Evolutionary conservation across 2,888 invertebrate genomes (phyloP).

Genomic region (Dorcus parallelipipedus): DNA sequence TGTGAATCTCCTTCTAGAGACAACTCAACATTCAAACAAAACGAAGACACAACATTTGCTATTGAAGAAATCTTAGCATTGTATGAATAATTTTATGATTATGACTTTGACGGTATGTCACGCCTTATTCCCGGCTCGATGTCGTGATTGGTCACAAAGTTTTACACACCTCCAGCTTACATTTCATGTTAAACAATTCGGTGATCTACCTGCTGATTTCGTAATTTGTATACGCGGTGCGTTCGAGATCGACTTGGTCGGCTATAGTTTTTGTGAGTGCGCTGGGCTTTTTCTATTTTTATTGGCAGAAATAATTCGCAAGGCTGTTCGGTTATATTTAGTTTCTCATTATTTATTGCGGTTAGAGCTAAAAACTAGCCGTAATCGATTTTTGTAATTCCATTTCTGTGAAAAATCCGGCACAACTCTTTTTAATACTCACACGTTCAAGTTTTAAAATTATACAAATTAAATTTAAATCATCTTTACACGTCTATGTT

Average conservation of each 20-base stretch:
- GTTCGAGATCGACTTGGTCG: slow-evolving; percentile 18
- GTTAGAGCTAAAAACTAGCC: slow-evolving; percentile 14
- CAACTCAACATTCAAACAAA: too few relatives aligned
- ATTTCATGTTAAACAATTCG: slow-evolving; percentile 30
- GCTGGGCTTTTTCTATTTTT: slow-evolving; percentile 25
- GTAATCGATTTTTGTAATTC: background rate
- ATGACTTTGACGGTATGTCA: slow-evolving; percentile 29
- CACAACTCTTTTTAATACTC: background rate
- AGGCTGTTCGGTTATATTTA: slow-evolving; percentile 30
- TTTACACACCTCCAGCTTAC: slow-evolving; percentile 35
- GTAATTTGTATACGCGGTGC: slow-evolving; percentile 2
- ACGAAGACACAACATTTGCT: background rate
- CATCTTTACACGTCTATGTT: too few relatives aligned
- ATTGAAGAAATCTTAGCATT: slow-evolving; percentile 3
- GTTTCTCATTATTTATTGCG: slow-evolving; percentile 31
- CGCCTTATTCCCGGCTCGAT: slow-evolving; percentile 30
- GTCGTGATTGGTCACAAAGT: slow-evolving; percentile 31
- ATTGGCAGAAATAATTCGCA: slow-evolving; percentile 31
- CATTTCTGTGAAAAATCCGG: background rate
- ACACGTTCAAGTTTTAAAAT: too few relatives aligned
- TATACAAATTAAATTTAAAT: too few relatives aligned
- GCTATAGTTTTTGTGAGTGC: slow-evolving; percentile 17
- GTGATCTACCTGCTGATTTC: slow-evolving; percentile 26
- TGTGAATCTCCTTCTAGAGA: too few relatives aligned
- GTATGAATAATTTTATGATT: slow-evolving; percentile 22